A percentile compares a stretch with the other conserved stretches of the same genome.
phyloP scores from a whole-genome alignment of 2,113 vertebrate species.

The human region GRCh38 chr3:169702501-169703000 shows the following conservation, averaged over 20 bases:
- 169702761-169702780: not conserved
- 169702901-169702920: not conserved
- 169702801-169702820: not conserved
- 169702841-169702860: not conserved
- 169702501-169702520: not conserved
- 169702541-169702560: not conserved
- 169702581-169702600: conserved; percentile 2
- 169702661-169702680: not conserved
- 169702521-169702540: conserved; percentile 37
- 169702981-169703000: not conserved
- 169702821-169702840: not conserved
- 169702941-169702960: not conserved
- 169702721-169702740: not conserved
- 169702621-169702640: not conserved
- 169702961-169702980: not conserved
- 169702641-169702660: not conserved
- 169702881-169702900: not conserved
- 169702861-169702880: not conserved
- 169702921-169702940: not conserved
- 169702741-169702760: not conserved
- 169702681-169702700: not conserved
- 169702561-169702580: not conserved
- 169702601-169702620: conserved; percentile 28
- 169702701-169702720: not conserved
- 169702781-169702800: not conserved